Conservation (phyloP, 2,113 vertebrate species). For the Hyaena hyaena region DNA sequence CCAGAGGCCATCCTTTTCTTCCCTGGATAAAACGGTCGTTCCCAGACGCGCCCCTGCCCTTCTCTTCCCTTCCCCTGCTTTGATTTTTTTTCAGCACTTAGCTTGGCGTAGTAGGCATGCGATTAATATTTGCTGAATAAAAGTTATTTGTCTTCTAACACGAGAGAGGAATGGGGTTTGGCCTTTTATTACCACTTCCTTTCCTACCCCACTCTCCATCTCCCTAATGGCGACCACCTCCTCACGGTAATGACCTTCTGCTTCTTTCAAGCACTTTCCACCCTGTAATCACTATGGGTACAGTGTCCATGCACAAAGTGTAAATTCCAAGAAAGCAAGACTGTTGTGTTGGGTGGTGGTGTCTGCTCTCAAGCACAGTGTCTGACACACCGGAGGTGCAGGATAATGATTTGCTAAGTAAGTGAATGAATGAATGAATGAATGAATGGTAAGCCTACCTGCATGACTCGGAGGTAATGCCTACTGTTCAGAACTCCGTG, state of each 20-base stretch:
- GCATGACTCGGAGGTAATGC: not conserved
- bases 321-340: not conserved
- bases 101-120: not conserved
- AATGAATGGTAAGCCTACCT: not conserved
- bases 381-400: too few species aligned
- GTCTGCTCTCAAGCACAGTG: not conserved
- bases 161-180: not conserved
- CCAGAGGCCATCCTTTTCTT: not conserved
- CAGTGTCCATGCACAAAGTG: not conserved
- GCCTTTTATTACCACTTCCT: not conserved
- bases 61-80: not conserved
- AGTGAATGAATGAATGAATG: not conserved
- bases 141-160: not conserved
- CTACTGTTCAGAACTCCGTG: not conserved
- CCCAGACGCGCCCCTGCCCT: not conserved
- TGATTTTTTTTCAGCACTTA: not conserved
- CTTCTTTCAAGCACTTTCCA: not conserved
- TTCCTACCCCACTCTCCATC: not conserved
- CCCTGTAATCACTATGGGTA: not conserved
- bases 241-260: not conserved
- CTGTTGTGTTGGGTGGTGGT: not conserved
- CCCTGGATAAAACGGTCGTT: not conserved
- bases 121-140: not conserved
- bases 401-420: not conserved
- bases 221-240: not conserved